phyloP scores from a whole-genome alignment of 2,888 invertebrate species.

The Drosophila aldrichi region DNA sequence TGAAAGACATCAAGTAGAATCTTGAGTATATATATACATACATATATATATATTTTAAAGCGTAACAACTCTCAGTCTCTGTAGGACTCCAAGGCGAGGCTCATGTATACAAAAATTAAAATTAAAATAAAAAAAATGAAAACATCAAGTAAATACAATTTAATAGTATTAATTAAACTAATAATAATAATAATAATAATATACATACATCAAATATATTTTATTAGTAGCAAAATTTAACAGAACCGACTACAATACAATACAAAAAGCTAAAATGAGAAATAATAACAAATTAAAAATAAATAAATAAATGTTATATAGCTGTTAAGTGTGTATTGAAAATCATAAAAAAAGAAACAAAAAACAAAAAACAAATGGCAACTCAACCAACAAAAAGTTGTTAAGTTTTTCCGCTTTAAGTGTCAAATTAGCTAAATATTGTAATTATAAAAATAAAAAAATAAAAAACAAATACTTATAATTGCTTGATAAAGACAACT shows the following conservation, averaged over 20 bases:
- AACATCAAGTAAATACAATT: constrained; percentile 47
- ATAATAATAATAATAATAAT: constrained; percentile 42
- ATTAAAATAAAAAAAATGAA: no score
- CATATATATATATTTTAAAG: constrained; percentile 68
- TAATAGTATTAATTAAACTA: constrained; percentile 47
- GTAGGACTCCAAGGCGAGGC: constrained; percentile 49
- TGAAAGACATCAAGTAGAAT: constrained; percentile 31
- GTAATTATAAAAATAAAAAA: constrained; percentile 61
- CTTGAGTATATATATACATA: constrained; percentile 29
- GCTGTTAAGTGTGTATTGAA: constrained; percentile 70
- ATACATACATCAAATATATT: constrained; percentile 73
- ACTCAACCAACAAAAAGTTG: constrained; percentile 69
- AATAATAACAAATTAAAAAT: constrained; percentile 24
- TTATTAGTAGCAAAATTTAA: constrained; percentile 80
- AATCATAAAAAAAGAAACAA: constrained; percentile 37
- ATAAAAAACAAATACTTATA: constrained; percentile 12
- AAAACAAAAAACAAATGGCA: constrained; percentile 31
- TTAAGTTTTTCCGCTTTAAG: constrained; percentile 82
- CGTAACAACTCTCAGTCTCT: constrained; percentile 59
- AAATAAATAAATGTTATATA: constrained; percentile 69
- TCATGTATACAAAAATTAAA: constrained; percentile 52
- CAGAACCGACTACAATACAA: constrained; percentile 49
- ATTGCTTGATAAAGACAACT: constrained; percentile 59
- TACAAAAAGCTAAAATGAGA: constrained; percentile 38
- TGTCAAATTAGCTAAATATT: constrained; percentile 80